These are phyloP conservation scores for Himantopus leucocephalus DNA, from an alignment of 2,113 vertebrate genomes.

Conservation along the genomic window DNA sequence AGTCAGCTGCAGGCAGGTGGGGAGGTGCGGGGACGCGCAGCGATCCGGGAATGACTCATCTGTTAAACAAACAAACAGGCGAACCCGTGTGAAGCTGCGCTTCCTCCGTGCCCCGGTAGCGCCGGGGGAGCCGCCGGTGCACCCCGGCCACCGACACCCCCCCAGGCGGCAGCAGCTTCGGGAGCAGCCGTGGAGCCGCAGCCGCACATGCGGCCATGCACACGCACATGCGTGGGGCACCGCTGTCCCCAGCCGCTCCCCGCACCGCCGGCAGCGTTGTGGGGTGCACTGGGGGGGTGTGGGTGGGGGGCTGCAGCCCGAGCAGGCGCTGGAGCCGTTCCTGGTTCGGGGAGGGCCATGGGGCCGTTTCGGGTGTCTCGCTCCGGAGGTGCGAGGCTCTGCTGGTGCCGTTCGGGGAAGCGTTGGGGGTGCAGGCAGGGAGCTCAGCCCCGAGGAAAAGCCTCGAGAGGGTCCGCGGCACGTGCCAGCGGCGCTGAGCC, in stretches of 20 bases:
- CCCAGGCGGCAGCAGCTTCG: fast-evolving
- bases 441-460: not conserved
- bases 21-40: not conserved
- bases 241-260: not conserved
- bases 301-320: not conserved
- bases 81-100: not conserved
- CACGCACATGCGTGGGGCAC: fast-evolving
- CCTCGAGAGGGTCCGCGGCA: not conserved
- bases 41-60: conserved; percentile 25
- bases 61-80: conserved; percentile 23
- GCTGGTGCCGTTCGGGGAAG: not conserved
- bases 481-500: not conserved
- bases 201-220: fast-evolving
- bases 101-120: not conserved
- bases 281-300: not conserved
- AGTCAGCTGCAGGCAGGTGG: not conserved
- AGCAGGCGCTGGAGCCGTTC: not conserved
- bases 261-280: fast-evolving
- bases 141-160: not conserved
- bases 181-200: not conserved
- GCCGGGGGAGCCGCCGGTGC: not conserved
- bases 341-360: fast-evolving
- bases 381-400: not conserved
- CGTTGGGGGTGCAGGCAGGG: not conserved
- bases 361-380: not conserved